Evolutionary conservation across 1,140 invertebrate species (phyloP), one percentile per base, ranked within the genome.

Genomic region (Oncopodura yosiiana): DNA sequence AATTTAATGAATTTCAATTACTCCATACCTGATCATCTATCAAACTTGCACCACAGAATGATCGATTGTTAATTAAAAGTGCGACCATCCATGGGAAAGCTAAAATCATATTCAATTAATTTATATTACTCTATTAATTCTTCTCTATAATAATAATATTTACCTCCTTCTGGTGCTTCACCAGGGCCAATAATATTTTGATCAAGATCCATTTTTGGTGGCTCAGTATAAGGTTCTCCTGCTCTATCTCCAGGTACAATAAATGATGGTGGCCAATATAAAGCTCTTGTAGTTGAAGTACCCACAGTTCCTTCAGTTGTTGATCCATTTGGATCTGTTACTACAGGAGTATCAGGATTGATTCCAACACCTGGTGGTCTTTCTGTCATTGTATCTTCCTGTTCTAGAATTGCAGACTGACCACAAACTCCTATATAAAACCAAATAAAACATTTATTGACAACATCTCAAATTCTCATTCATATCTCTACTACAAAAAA

Each of bases 81-180:
- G 60, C 60, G 11, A 43, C 63, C 63, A 65, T 65, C 63, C 63
- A 65, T 27, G 63, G 63, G 46, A 57, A 63, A n/a, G 62, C 58
- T 18, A 51, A 21, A 49, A 49, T 9, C 11, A 14, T 37, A 29
- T 8, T 34, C 32, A n/a, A 34, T 34, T 8, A 34, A 9, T 34
- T 34, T 9, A 34, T 9, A 8, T n/a, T 34, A 8, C n/a, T 8
- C 32, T 34, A 34, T 8, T 34, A n/a, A 34, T n/a, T n/a, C n/a
- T 8, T 9, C 32, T 34, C 8, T 34, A n/a, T 9, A 9, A 9
- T 34, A 9, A 34, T 34, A 34, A 9, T 9, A 9, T n/a, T n/a
- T n/a, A n/a, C n/a, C n/a, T n/a, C n/a, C 56, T 26, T 50, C 42
- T 0, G 60, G 52, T 4, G 53, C 53, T 56, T 61, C 50, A n/a